A percentile compares a stretch with the other conserved stretches of the same genome.
phyloP scores from a whole-genome alignment of 2,797 vertebrate genomes.

The Pipistrellus kuhlii region DNA sequence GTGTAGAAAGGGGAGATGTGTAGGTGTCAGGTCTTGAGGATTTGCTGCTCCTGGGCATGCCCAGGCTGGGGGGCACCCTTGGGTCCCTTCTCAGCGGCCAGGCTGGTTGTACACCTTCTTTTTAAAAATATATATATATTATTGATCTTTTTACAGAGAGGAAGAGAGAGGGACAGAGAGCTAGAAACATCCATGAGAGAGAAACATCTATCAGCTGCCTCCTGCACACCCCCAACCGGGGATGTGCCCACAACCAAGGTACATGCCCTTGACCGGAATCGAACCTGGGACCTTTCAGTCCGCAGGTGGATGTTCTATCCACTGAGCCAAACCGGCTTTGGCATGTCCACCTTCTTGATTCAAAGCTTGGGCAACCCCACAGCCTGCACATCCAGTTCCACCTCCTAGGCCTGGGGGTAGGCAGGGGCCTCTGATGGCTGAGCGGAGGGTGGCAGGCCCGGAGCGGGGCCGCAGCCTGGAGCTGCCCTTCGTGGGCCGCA shows the following conservation, averaged over 20 bases:
- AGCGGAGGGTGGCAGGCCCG: conserved; percentile 63
- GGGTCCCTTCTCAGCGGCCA: conserved; percentile 63
- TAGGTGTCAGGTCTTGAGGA: conserved; percentile 88
- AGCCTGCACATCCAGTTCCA: conserved; percentile 94
- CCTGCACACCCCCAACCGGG: no score
- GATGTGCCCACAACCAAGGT: no score
- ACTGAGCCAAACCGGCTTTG: no score
- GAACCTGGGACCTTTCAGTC: no score
- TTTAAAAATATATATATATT: no score
- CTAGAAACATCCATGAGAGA: no score
- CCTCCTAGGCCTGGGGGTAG: conserved; percentile 88
- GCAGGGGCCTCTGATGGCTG: conserved; percentile 79
- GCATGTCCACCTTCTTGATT: conserved; percentile 89
- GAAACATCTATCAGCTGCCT: no score
- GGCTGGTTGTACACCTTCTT: background rate
- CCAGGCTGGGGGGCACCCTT: conserved; percentile 72
- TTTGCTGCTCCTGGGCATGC: conserved; percentile 84
- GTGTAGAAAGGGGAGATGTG: conserved; percentile 84
- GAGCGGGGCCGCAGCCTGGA: no score
- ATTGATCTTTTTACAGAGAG: no score
- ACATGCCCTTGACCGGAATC: no score
- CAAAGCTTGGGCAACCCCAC: conserved; percentile 96
- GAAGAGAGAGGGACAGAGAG: no score
- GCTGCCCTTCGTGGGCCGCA: conserved; percentile 91
- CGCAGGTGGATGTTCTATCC: no score